These are phyloP conservation scores for Harpagifer antarcticus DNA, from an alignment of 2,797 vertebrate species.

Conservation along the genomic window DNA sequence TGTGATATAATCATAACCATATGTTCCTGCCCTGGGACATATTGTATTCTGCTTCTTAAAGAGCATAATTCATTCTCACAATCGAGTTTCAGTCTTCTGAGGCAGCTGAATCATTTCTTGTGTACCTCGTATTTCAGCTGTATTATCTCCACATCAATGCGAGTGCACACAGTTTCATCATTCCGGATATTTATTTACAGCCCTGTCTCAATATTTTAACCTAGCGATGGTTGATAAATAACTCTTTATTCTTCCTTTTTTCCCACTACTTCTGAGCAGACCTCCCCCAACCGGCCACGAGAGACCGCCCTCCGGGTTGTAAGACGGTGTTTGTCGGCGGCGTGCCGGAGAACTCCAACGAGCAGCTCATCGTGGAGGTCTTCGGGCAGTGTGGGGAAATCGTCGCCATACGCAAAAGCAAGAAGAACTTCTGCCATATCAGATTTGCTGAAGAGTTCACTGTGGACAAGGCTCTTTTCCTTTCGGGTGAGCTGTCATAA, in stretches of 20 bases:
- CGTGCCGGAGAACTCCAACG: slow-evolving; percentile 92
- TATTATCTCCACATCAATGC: slow-evolving; percentile 21
- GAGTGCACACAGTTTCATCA: slow-evolving; percentile 5
- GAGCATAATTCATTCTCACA: slow-evolving; percentile 32
- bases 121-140: slow-evolving; percentile 20
- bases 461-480: slow-evolving; percentile 95
- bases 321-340: slow-evolving; percentile 98
- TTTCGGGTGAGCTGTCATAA: slow-evolving; percentile 87
- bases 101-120: slow-evolving; percentile 9
- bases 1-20: slow-evolving; percentile 5
- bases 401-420: slow-evolving; percentile 95
- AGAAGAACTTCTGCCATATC: slow-evolving; percentile 98
- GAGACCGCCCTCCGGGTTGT: slow-evolving; percentile 95
- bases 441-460: slow-evolving; percentile 94
- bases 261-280: slow-evolving; percentile 78
- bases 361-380: slow-evolving; percentile 95
- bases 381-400: slow-evolving; percentile 96
- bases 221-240: neutral
- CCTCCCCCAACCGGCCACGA: slow-evolving; percentile 93
- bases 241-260: slow-evolving; percentile 1
- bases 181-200: slow-evolving; percentile 11
- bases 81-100: slow-evolving; percentile 13
- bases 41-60: slow-evolving; percentile 30
- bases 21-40: slow-evolving; percentile 22
- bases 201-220: slow-evolving; percentile 4